Evolutionary conservation across 2,888 invertebrate genomes (phyloP).

Genomic region (Amphipyra berbera): DNA sequence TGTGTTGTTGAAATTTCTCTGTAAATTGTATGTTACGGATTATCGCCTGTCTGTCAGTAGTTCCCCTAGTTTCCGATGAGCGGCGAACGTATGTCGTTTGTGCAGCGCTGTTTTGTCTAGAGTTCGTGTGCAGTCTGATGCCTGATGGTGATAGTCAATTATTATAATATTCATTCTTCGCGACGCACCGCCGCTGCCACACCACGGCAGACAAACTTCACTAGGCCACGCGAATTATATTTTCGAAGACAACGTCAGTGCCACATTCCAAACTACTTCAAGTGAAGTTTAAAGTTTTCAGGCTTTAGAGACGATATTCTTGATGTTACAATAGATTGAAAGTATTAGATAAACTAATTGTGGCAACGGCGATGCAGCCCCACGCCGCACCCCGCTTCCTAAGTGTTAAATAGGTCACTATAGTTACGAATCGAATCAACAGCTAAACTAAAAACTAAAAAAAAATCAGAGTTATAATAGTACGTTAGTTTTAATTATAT

Average conservation of each 20-base stretch:
- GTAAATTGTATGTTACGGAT: conserved; percentile 2
- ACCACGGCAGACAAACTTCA: conserved; percentile 35
- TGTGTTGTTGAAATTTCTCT: conserved; percentile 3
- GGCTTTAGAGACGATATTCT: neutral
- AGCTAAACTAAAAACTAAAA: conserved; percentile 78
- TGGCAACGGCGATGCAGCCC: conserved; percentile 62
- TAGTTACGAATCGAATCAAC: conserved; percentile 81
- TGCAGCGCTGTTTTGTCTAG: conserved; percentile 45
- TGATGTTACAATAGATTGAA: neutral
- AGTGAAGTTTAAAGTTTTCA: neutral
- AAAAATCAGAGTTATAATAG: conserved; percentile 85
- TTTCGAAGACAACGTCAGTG: neutral
- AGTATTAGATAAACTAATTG: conserved; percentile 34
- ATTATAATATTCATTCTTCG: conserved; percentile 76
- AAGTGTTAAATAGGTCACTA: conserved; percentile 80
- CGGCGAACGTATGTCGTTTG: conserved; percentile 49
- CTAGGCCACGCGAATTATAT: neutral
- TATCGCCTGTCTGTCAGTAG: neutral
- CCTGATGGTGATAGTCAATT: conserved; percentile 83
- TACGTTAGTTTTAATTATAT: conserved; percentile 89
- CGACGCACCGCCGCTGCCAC: conserved; percentile 65
- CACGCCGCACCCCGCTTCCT: conserved; percentile 75
- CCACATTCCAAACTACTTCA: neutral
- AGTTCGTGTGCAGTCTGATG: conserved; percentile 67
- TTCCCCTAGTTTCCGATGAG: conserved; percentile 17